These are phyloP conservation scores for Cynodonichthys magdalenae DNA, from an alignment of 2,797 vertebrate species.

Conservation along the genomic window DNA sequence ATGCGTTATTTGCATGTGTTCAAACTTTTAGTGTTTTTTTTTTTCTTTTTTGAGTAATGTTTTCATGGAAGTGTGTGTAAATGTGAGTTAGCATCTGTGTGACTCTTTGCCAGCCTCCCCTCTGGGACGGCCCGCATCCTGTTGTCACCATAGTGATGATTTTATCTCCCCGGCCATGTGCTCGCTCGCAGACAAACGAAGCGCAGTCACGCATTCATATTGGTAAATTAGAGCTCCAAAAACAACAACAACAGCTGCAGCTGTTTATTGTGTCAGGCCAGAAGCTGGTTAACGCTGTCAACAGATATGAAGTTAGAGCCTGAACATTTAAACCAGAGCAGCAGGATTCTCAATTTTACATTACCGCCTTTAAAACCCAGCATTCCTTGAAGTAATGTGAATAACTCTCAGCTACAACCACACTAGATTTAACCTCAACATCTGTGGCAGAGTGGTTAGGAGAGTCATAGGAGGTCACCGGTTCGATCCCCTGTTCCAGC, in stretches of 20 bases:
- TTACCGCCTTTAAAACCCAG: no score
- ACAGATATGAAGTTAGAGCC: not conserved
- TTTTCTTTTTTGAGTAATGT: not conserved
- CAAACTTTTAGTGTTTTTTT: slow-evolving; percentile 1
- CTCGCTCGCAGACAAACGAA: slow-evolving; percentile 46
- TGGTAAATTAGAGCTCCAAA: slow-evolving; percentile 51
- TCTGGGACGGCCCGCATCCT: slow-evolving; percentile 66
- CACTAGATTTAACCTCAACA: no score
- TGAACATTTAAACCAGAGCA: not conserved
- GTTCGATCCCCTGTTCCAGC: no score
- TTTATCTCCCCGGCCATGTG: slow-evolving; percentile 76
- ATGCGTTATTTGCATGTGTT: not conserved
- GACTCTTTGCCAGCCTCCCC: slow-evolving; percentile 67
- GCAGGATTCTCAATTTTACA: no score
- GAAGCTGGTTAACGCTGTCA: slow-evolving; percentile 23
- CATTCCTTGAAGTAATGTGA: no score
- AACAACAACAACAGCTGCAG: slow-evolving; percentile 43
- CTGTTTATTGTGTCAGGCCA: slow-evolving; percentile 36
- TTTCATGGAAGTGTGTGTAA: slow-evolving; percentile 12
- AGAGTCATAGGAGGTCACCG: no score
- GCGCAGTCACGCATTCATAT: slow-evolving; percentile 62
- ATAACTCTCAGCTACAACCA: no score
- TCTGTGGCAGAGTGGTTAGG: no score
- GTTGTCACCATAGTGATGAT: slow-evolving; percentile 80
- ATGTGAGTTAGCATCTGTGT: slow-evolving; percentile 66